Evolutionary conservation across 2,797 vertebrate genomes (phyloP).

Genomic region (Phrynocephalus forsythii): DNA sequence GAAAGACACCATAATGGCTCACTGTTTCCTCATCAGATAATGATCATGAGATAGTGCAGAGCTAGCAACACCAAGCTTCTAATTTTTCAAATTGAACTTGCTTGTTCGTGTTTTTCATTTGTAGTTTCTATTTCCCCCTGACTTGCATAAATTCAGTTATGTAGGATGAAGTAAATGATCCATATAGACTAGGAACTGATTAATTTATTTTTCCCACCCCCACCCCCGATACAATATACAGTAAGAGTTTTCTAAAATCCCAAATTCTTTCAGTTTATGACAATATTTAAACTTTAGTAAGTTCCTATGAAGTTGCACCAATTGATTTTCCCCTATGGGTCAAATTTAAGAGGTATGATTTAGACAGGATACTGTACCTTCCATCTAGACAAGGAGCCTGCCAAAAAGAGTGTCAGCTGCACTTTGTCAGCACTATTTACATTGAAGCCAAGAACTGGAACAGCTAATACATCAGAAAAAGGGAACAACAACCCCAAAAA

Average conservation of each 20-base stretch:
- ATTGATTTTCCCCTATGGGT: neutral
- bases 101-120: too few relatives aligned
- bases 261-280: neutral
- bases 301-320: neutral
- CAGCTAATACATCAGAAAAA: too few relatives aligned
- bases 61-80: conserved; percentile 23
- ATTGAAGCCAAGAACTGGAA: too few relatives aligned
- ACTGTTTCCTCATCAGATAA: conserved; percentile 52
- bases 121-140: neutral
- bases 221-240: too few relatives aligned
- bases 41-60: conserved; percentile 42
- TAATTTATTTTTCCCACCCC: neutral
- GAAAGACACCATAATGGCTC: conserved; percentile 50
- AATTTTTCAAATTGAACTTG: neutral
- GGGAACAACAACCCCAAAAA: too few relatives aligned
- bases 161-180: neutral
- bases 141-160: neutral
- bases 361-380: neutral
- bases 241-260: neutral
- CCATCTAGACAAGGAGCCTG: neutral
- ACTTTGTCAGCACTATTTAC: too few relatives aligned
- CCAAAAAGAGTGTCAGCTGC: neutral
- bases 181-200: neutral
- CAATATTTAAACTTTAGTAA: neutral
- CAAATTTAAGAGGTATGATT: neutral